Evolutionary conservation across 2,888 invertebrate species (phyloP).

Genomic region (Gymnoscelis rufifasciata): DNA sequence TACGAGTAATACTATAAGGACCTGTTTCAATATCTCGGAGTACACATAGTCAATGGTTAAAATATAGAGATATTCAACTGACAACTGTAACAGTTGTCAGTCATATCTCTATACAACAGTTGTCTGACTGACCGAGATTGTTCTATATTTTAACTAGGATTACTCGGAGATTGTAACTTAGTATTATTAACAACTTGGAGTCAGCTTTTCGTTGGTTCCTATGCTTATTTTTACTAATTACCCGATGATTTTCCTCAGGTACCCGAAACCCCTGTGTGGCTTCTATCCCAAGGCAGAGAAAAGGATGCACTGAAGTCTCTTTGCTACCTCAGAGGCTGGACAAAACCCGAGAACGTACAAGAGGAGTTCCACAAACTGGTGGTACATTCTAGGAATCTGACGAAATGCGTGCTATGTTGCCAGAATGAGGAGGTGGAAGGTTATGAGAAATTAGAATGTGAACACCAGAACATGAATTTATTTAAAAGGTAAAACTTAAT

Average conservation of each 20-base stretch:
- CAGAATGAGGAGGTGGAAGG: slow-evolving; percentile 33
- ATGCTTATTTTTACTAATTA: no score
- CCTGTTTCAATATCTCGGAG: no score
- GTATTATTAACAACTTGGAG: neutral
- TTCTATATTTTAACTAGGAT: no score
- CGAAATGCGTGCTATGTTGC: slow-evolving; percentile 57
- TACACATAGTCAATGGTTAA: no score
- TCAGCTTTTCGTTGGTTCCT: no score
- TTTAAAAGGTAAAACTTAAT: slow-evolving; percentile 62
- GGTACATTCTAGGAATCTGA: slow-evolving; percentile 55
- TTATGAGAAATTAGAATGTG: slow-evolving; percentile 38
- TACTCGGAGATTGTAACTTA: no score
- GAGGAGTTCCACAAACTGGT: slow-evolving; percentile 67
- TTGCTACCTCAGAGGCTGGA: slow-evolving; percentile 78
- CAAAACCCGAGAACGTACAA: slow-evolving; percentile 60
- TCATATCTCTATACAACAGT: no score
- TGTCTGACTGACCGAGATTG: no score
- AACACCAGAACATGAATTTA: slow-evolving; percentile 53
- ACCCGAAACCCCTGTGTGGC: slow-evolving; percentile 80
- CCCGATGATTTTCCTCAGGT: no score
- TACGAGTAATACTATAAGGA: no score
- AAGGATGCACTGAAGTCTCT: slow-evolving; percentile 74
- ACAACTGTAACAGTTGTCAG: no score
- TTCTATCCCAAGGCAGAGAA: slow-evolving; percentile 67
- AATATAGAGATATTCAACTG: no score